A percentile compares a stretch with the other conserved stretches of the same genome.
phyloP scores from a whole-genome alignment of 2,888 invertebrate genomes.

The Malthinus flaveolus region DNA sequence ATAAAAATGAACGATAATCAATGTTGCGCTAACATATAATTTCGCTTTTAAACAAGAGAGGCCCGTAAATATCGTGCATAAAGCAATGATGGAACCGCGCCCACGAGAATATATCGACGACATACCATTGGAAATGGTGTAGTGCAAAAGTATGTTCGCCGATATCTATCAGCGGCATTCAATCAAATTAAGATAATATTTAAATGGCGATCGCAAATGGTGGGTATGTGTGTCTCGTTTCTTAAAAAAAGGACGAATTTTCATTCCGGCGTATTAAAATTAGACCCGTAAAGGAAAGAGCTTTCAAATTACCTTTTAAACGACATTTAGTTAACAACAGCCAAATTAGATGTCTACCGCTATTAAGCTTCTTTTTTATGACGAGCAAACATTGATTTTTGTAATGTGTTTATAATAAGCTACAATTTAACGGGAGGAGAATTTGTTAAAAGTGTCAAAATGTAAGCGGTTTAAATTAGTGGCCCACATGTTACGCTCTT shows the following conservation, averaged over 20 bases:
- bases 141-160: slow-evolving; percentile 34
- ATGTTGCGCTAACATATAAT: slow-evolving; percentile 5
- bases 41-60: slow-evolving; percentile 18
- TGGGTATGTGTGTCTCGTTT: slow-evolving; percentile 35
- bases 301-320: slow-evolving; percentile 26
- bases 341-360: slow-evolving; percentile 26
- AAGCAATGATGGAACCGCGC: slow-evolving; percentile 28
- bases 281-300: slow-evolving; percentile 17
- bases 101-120: slow-evolving; percentile 27
- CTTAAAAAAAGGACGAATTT: not conserved
- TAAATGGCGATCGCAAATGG: slow-evolving; percentile 36
- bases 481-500: slow-evolving; percentile 21
- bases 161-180: slow-evolving; percentile 39
- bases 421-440: slow-evolving; percentile 20
- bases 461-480: slow-evolving; percentile 22
- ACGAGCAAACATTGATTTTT: slow-evolving; percentile 27
- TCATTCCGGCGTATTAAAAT: slow-evolving; percentile 1
- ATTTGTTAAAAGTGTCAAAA: slow-evolving; percentile 28
- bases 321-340: slow-evolving; percentile 29
- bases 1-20: slow-evolving; percentile 4
- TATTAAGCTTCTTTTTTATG: slow-evolving; percentile 23
- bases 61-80: slow-evolving; percentile 23
- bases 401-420: slow-evolving; percentile 28
- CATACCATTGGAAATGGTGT: slow-evolving; percentile 32
- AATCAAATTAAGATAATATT: slow-evolving; percentile 45